phyloP scores from a whole-genome alignment of 2,888 invertebrate genomes.

The Frankliniella intonsa region DNA sequence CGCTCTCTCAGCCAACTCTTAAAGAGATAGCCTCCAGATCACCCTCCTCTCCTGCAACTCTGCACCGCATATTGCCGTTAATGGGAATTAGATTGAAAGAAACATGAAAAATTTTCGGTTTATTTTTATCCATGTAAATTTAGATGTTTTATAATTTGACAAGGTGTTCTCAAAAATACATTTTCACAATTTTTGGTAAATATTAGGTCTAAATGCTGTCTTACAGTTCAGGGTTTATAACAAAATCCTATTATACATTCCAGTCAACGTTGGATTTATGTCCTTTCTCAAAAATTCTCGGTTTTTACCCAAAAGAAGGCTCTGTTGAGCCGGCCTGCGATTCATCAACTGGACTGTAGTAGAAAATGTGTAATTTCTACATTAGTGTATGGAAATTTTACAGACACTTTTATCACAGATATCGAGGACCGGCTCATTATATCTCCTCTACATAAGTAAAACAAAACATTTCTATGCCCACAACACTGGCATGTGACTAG shows the following conservation, averaged over 20 bases:
- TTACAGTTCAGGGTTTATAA: neutral
- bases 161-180: neutral
- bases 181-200: neutral
- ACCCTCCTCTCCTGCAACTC: no score
- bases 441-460: constrained; percentile 4
- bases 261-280: neutral
- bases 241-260: neutral
- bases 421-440: constrained; percentile 19
- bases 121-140: constrained; percentile 21
- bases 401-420: constrained; percentile 11
- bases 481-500: constrained; percentile 21
- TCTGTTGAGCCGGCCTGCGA: constrained; percentile 21
- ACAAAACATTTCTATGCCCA: constrained; percentile 25
- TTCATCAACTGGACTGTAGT: neutral
- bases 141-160: neutral
- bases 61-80: no score
- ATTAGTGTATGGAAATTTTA: neutral
- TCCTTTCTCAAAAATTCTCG: neutral
- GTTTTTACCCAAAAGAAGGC: neutral
- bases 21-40: no score
- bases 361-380: neutral
- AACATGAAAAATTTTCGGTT: constrained; percentile 11
- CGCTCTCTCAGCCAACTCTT: no score
- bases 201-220: neutral
- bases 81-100: neutral